Percentiles rank a stretch among this genome's conserved stretches.
These are phyloP conservation scores for Metallyticus violacea DNA, from an alignment of 2,888 invertebrate genomes.

Conservation along the genomic window DNA sequence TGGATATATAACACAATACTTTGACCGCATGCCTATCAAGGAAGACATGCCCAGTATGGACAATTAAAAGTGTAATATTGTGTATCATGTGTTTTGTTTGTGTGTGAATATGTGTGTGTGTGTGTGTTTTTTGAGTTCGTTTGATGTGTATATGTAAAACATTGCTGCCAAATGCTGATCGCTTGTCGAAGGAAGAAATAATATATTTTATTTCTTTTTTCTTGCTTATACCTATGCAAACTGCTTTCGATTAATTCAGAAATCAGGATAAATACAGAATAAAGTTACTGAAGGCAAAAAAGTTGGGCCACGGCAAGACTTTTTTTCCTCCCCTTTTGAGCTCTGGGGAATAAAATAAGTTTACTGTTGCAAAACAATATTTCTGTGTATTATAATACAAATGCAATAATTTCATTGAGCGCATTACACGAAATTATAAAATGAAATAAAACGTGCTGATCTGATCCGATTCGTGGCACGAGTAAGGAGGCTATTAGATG, in stretches of 20 bases:
- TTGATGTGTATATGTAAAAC: not conserved
- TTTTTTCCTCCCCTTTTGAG: no score
- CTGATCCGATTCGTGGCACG: no score
- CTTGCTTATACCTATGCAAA: no score
- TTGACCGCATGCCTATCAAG: conserved; percentile 35
- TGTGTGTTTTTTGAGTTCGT: conserved; percentile 6
- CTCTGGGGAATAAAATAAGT: no score
- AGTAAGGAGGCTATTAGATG: no score
- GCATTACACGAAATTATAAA: no score
- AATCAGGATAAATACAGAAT: not conserved
- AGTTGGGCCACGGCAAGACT: not conserved
- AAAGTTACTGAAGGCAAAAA: not conserved
- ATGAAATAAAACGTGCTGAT: no score
- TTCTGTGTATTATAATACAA: no score
- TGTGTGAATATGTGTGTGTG: conserved; percentile 19
- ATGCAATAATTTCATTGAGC: no score
- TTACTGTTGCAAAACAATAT: not conserved
- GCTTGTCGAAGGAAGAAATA: not conserved
- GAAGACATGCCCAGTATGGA: conserved; percentile 36
- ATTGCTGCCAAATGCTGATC: conserved; percentile 28
- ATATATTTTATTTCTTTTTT: not conserved
- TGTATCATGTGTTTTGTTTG: conserved; percentile 25
- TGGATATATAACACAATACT: conserved; percentile 33
- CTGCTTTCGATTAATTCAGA: not conserved
- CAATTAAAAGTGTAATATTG: conserved; percentile 26